These are phyloP conservation scores for Isoperla grammatica DNA, from an alignment of 2,888 invertebrate species.

Conservation along the genomic window DNA sequence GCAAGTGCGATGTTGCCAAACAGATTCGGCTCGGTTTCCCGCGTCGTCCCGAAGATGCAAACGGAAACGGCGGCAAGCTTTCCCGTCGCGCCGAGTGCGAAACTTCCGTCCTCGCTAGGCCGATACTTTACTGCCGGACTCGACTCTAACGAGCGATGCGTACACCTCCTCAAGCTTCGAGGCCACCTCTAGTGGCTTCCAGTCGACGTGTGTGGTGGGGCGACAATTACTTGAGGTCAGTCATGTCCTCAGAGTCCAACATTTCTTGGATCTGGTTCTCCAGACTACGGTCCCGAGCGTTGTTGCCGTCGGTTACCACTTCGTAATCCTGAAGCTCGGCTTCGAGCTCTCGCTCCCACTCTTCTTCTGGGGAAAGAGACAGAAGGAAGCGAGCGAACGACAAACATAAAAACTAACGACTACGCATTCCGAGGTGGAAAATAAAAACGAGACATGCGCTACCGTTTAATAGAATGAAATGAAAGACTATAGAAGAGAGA, in stretches of 20 bases:
- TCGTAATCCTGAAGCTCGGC: conserved; percentile 94
- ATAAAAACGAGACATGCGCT: too few species aligned
- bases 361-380: conserved; percentile 59
- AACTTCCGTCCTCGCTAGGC: neutral
- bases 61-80: too few species aligned
- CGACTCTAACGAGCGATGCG: neutral
- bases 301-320: conserved; percentile 60
- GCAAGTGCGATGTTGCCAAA: too few species aligned
- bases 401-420: conserved; percentile 35
- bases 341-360: conserved; percentile 95
- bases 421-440: neutral
- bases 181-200: neutral
- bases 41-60: too few species aligned
- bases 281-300: conserved; percentile 55
- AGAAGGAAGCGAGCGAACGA: conserved; percentile 37
- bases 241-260: conserved; percentile 53
- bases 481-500: too few species aligned
- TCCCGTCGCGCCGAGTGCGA: too few species aligned
- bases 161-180: neutral
- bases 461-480: too few species aligned
- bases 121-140: neutral
- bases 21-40: too few species aligned
- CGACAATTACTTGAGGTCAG: conserved; percentile 49
- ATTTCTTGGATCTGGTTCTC: conserved; percentile 67
- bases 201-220: neutral